These are phyloP conservation scores for Acanthurus leucopareius DNA, from an alignment of 2,797 vertebrate species.

Conservation along the genomic window DNA sequence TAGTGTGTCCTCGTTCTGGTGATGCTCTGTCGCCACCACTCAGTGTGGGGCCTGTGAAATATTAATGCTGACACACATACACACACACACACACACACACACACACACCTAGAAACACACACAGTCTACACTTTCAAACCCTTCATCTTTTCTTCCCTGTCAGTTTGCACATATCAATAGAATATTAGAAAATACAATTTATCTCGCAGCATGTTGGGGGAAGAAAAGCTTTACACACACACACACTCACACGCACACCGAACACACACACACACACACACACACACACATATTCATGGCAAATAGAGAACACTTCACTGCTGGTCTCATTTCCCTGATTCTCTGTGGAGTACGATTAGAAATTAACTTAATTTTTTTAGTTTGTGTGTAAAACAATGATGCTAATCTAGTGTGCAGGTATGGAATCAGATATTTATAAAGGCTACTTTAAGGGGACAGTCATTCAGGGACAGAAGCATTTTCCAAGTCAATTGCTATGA, in stretches of 20 bases:
- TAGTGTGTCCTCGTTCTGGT: constrained; percentile 69
- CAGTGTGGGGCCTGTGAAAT: constrained; percentile 73
- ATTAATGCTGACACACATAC: constrained; percentile 72
- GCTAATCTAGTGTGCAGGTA: neutral
- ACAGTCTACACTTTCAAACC: constrained; percentile 37
- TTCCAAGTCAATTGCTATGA: neutral
- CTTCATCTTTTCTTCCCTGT: constrained; percentile 36
- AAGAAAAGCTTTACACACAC: constrained; percentile 13
- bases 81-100: constrained; percentile 47
- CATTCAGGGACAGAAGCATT: neutral
- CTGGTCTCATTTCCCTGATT: neutral
- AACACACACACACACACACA: neutral
- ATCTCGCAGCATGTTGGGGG: constrained; percentile 43
- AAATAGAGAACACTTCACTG: neutral
- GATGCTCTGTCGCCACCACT: constrained; percentile 62
- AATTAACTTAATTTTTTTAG: neutral
- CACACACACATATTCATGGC: neutral
- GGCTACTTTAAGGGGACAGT: neutral
- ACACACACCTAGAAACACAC: constrained; percentile 50
- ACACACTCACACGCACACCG: constrained; percentile 14
- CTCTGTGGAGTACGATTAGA: neutral
- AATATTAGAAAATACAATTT: constrained; percentile 69
- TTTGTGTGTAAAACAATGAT: constrained; percentile 2
- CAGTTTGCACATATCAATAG: constrained; percentile 52
- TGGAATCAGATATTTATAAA: neutral